phyloP scores from a whole-genome alignment of 1,140 invertebrate genomes.

The Zaprionus kolodkinae region DNA sequence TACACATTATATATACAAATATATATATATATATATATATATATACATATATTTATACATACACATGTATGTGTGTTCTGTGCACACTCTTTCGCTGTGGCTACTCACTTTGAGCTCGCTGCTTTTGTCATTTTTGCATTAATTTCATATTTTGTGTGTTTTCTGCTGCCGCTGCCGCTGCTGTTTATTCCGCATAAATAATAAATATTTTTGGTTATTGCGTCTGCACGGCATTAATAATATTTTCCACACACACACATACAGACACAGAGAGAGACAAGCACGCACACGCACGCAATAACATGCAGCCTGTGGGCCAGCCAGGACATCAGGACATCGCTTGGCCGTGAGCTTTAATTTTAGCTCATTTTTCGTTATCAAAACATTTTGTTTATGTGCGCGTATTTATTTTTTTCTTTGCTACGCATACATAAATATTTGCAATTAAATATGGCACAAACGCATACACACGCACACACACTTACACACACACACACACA shows the following conservation, averaged over 20 bases:
- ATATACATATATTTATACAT: constrained; percentile 13
- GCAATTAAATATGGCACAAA: constrained; percentile 77
- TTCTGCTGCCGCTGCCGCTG: constrained; percentile 63
- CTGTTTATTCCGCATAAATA: constrained; percentile 83
- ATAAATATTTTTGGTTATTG: constrained; percentile 82
- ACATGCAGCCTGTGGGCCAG: constrained; percentile 57
- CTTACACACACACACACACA: constrained; percentile 26
- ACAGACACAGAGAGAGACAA: constrained; percentile 15
- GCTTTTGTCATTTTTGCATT: constrained; percentile 82
- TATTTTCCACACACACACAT: constrained; percentile 56
- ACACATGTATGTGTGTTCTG: constrained; percentile 30
- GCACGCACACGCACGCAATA: constrained; percentile 14
- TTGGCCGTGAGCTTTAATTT: constrained; percentile 80
- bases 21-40: constrained; percentile 12
- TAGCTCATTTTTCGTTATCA: constrained; percentile 80
- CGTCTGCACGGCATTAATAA: constrained; percentile 81
- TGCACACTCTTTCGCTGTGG: constrained; percentile 49
- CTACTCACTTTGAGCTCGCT: constrained; percentile 43
- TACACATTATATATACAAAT: constrained; percentile 13
- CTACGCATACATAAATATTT: constrained; percentile 66
- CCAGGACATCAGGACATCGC: constrained; percentile 47
- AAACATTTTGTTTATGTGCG: constrained; percentile 63
- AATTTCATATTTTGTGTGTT: constrained; percentile 77
- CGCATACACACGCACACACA: constrained; percentile 40
- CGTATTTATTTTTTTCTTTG: constrained; percentile 71